These are phyloP conservation scores for Aphyosemion australe DNA, from an alignment of 2,113 vertebrate genomes.

Conservation along the genomic window DNA sequence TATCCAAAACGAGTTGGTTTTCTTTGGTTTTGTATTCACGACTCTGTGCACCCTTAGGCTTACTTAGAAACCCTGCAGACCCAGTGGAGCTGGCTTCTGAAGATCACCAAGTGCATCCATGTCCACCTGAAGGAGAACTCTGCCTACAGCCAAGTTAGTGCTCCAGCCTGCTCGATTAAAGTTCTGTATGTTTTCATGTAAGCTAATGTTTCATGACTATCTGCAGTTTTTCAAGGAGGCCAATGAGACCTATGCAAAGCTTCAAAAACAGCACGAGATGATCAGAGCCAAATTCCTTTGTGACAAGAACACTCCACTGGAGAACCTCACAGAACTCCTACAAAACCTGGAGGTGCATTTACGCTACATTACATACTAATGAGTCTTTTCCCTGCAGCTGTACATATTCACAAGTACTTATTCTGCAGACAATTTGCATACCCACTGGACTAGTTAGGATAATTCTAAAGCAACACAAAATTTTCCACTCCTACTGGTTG, in stretches of 20 bases:
- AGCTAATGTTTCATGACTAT: not conserved
- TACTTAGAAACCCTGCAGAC: constrained; percentile 98
- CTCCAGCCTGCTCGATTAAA: not conserved
- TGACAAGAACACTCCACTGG: constrained; percentile 87
- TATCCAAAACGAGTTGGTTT: not conserved
- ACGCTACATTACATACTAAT: not conserved
- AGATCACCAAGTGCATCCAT: constrained; percentile 97
- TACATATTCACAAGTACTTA: not conserved
- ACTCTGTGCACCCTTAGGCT: constrained; percentile 73
- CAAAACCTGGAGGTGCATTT: constrained; percentile 88
- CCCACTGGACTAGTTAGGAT: not conserved
- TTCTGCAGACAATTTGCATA: constrained; percentile 3
- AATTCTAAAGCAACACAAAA: too few species aligned
- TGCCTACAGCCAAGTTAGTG: constrained; percentile 91
- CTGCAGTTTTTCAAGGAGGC: constrained; percentile 95
- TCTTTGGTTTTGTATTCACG: constrained; percentile 14
- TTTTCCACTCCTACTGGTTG: too few species aligned
- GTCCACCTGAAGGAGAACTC: constrained; percentile 95
- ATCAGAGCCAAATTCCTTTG: constrained; percentile 88
- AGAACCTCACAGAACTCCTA: constrained; percentile 86
- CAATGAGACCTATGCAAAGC: constrained; percentile 85
- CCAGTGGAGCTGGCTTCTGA: constrained; percentile 99
- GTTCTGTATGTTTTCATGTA: not conserved
- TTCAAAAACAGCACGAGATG: constrained; percentile 86
- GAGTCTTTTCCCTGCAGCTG: not conserved